These are phyloP conservation scores for Chiridota heheva DNA, from an alignment of 35 echinoderm and acorn worm species.

Conservation along the genomic window DNA sequence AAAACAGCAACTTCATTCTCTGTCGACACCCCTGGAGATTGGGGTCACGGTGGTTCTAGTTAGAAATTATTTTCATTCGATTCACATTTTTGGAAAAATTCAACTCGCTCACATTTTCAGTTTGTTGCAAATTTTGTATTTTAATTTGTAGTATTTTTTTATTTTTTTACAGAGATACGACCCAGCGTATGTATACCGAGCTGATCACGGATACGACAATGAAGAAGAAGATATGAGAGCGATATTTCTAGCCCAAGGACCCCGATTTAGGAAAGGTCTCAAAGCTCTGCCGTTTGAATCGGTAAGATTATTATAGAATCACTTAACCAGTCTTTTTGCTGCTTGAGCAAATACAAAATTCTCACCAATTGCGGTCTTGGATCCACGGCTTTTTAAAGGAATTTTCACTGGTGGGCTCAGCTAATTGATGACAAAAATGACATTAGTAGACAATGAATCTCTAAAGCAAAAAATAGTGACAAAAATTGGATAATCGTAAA, in stretches of 20 bases:
- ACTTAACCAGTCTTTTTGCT: too few species aligned
- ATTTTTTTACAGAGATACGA: constrained; percentile 13
- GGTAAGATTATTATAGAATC: too few species aligned
- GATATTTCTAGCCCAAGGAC: constrained; percentile 74
- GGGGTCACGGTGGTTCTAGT: too few species aligned
- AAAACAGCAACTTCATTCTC: neutral
- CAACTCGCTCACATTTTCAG: neutral
- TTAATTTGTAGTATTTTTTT: neutral
- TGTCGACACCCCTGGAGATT: neutral
- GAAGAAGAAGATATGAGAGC: constrained; percentile 62
- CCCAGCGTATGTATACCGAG: constrained; percentile 1
- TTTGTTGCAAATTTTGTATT: neutral
- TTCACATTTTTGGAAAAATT: neutral
- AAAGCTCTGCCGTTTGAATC: constrained; percentile 52
- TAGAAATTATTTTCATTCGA: too few species aligned
- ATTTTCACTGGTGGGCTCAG: too few species aligned
- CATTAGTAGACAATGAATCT: too few species aligned
- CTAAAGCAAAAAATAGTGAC: too few species aligned
- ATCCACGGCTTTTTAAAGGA: too few species aligned
- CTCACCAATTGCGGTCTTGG: too few species aligned
- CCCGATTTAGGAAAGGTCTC: constrained; percentile 65
- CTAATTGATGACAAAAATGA: too few species aligned
- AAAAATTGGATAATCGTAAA: too few species aligned
- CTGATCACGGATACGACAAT: constrained; percentile 85
- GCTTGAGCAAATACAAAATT: too few species aligned